phyloP scores from a whole-genome alignment of 2,797 vertebrate species.

The Luscinia megarhynchos region DNA sequence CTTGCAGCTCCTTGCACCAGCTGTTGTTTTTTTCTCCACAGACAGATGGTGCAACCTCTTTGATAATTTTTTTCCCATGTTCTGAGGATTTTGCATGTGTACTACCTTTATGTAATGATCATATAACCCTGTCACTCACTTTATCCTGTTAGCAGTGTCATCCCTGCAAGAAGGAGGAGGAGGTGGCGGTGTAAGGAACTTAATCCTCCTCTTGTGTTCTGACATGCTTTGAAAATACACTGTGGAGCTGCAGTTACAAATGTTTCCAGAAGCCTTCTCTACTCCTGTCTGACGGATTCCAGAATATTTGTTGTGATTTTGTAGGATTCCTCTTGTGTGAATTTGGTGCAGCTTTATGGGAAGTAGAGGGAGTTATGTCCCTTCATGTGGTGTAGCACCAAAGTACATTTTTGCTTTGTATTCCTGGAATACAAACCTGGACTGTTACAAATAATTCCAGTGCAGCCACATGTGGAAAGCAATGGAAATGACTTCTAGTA shows the following conservation, averaged over 20 bases:
- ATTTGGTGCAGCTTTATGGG: background rate
- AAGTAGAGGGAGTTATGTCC: background rate
- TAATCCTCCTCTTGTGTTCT: constrained; percentile 51
- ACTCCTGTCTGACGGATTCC: background rate
- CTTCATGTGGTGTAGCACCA: background rate
- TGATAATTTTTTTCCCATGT: constrained; percentile 65
- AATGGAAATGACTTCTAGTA: background rate
- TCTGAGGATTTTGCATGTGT: constrained; percentile 67
- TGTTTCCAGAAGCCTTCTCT: background rate
- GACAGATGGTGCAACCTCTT: constrained; percentile 89
- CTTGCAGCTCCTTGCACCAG: constrained; percentile 89
- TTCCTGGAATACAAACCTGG: background rate
- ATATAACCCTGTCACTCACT: constrained; percentile 56
- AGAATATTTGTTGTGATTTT: background rate
- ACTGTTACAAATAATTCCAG: background rate
- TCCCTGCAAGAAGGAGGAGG: constrained; percentile 23
- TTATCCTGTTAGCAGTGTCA: constrained; percentile 56
- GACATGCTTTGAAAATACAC: constrained; percentile 21
- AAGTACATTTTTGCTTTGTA: background rate
- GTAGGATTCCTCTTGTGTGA: background rate
- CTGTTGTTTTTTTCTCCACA: constrained; percentile 86
- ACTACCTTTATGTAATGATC: constrained; percentile 69
- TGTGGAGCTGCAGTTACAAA: background rate
- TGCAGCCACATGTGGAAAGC: background rate
- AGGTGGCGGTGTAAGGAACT: constrained; percentile 6